Evolutionary conservation across 2,797 vertebrate species (phyloP), one percentile per base, ranked within the genome.

Genomic region (Lutjanus argentimaculatus): DNA sequence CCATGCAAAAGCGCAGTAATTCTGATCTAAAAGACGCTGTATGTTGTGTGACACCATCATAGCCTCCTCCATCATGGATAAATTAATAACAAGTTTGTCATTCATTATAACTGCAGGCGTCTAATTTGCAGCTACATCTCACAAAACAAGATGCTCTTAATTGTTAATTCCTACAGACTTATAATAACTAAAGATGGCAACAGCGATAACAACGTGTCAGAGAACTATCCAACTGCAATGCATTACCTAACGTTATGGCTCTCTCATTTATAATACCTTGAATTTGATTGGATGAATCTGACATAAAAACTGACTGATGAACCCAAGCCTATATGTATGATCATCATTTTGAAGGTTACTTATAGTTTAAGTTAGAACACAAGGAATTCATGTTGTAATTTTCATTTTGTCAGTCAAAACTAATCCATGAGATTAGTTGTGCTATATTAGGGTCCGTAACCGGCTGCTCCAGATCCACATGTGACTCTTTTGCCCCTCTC

Each of bases 21-120:
- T 42, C 14, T 72, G 72, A 77, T 75, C 77, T 71, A 59, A 70
- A 75, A 48, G 62, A 72, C 8, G 15, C 42, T 79, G 30, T 62
- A 57, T 62, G 56, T 61, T 72, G n/a, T 78, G 55, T 58, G 58
- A 70, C 64, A 75, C 36, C 8, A 19, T 8, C n/a, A 19, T 1
- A 42, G 42, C 19, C n/a, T 61, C 52, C 7, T 73, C 51, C 6
- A 4, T 55, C 13, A n/a, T 19, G 22, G n/a, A 45, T 66, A 67
- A 63, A 53, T 56, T 65, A 19, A 12, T 40, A 42, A 58, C 13
- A 30, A 74, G 17, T 73, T 77, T 40, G 30, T 49, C 59, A 45
- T 17, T 77, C 36, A 49, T 36, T 78, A 13, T 67, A 51, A 70
- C 21, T 36, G 45, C 36, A 53, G n/a, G 15, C 11, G 62, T 67